phyloP scores from a whole-genome alignment of 1,140 invertebrate genomes.

The Rhyzopertha dominica region DNA sequence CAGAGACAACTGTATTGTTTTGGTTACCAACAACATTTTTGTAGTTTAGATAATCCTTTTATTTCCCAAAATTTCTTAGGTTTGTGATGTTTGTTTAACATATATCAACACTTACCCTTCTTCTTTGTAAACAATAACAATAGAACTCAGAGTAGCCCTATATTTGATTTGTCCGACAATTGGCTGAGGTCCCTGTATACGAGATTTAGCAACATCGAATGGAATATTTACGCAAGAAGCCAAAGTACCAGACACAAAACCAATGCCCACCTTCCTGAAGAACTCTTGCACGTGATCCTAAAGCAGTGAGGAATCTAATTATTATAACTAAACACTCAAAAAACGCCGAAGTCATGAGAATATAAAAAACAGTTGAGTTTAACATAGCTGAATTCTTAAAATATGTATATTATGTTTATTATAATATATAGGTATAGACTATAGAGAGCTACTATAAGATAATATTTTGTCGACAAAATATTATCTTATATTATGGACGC shows the following conservation, averaged over 20 bases:
- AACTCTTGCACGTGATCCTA: constrained; percentile 68
- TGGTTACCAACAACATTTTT: too few relatives aligned
- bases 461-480: too few relatives aligned
- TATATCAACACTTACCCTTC: constrained; percentile 72
- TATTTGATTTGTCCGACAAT: constrained; percentile 69
- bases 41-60: constrained; percentile 5
- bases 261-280: constrained; percentile 66
- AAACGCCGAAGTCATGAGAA: too few relatives aligned
- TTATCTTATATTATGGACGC: too few relatives aligned
- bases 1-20: constrained; percentile 8
- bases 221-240: constrained; percentile 88
- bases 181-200: constrained; percentile 89
- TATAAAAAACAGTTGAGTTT: too few relatives aligned
- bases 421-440: too few relatives aligned
- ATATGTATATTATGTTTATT: too few relatives aligned
- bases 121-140: constrained; percentile 71
- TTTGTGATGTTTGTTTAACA: constrained; percentile 6
- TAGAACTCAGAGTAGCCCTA: constrained; percentile 66
- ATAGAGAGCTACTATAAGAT: too few relatives aligned
- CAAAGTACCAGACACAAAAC: constrained; percentile 77
- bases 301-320: constrained; percentile 27
- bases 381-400: too few relatives aligned
- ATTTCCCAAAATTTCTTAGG: background rate
- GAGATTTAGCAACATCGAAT: constrained; percentile 92
- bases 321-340: constrained; percentile 7